Percentiles rank a stretch among this genome's conserved stretches.
These are phyloP conservation scores for Geococcyx californianus DNA, from an alignment of 2,113 vertebrate species.

Conservation along the genomic window DNA sequence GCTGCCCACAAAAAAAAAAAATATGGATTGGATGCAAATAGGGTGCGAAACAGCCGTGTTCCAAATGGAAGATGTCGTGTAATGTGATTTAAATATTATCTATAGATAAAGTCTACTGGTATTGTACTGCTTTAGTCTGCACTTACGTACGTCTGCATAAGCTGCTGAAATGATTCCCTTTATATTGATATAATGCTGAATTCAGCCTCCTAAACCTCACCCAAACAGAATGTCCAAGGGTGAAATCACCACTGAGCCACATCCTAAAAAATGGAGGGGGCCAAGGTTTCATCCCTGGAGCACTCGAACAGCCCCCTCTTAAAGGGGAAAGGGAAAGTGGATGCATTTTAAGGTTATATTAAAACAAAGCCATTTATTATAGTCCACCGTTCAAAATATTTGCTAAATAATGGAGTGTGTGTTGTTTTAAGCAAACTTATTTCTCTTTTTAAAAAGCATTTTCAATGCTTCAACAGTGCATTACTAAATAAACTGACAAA, in stretches of 20 bases:
- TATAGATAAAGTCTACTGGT: neutral
- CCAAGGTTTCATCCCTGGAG: neutral
- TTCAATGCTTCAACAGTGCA: constrained; percentile 56
- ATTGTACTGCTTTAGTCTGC: neutral
- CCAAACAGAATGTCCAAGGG: neutral
- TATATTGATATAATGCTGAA: neutral
- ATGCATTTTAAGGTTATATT: neutral
- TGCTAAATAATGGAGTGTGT: neutral
- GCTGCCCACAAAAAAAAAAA: neutral
- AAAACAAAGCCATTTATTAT: neutral
- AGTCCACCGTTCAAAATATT: constrained; percentile 39
- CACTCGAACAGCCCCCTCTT: neutral
- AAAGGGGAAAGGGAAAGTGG: neutral
- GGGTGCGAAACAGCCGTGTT: neutral
- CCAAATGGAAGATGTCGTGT: neutral
- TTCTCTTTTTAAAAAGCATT: neutral
- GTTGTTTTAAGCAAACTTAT: constrained; percentile 40
- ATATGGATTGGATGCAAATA: neutral
- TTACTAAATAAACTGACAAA: constrained; percentile 78
- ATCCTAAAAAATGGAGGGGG: neutral
- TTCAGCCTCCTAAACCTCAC: neutral
- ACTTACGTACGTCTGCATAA: neutral
- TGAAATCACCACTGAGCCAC: neutral
- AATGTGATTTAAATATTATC: neutral
- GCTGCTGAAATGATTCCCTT: neutral